phyloP scores from a whole-genome alignment of 1,140 invertebrate species.

The Latrodectus geometricus region DNA sequence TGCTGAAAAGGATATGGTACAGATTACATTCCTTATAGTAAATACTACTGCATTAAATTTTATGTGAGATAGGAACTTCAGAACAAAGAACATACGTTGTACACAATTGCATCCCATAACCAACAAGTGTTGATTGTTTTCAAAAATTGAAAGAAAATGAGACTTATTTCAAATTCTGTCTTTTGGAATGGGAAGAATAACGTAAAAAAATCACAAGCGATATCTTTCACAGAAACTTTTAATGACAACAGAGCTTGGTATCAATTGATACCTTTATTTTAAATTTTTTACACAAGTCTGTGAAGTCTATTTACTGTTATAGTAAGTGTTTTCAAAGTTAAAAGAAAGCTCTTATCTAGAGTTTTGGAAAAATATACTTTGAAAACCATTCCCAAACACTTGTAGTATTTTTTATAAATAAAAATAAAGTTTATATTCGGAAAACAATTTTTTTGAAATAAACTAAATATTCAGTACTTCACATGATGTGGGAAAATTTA shows the following conservation, averaged over 20 bases:
- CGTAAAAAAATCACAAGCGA: no score
- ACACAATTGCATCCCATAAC: constrained; percentile 88
- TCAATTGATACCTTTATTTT: constrained; percentile 92
- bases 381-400: constrained; percentile 66
- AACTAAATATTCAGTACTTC: constrained; percentile 68
- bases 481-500: no score
- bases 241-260: constrained; percentile 87
- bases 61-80: constrained; percentile 76
- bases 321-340: constrained; percentile 67
- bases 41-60: constrained; percentile 50
- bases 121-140: constrained; percentile 76
- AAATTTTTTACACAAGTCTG: constrained; percentile 90
- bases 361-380: constrained; percentile 75
- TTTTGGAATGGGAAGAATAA: constrained; percentile 92
- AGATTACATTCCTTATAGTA: constrained; percentile 42
- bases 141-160: constrained; percentile 72
- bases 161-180: constrained; percentile 78
- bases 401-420: no score
- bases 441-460: constrained; percentile 67
- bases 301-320: constrained; percentile 86
- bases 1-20: constrained; percentile 19
- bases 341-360: constrained; percentile 76
- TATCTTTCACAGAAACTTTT: no score
- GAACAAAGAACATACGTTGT: constrained; percentile 76
- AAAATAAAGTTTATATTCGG: constrained; percentile 71